Evolutionary conservation across 2,797 vertebrate species (phyloP).

Genomic region (Calcarius lapponicus): DNA sequence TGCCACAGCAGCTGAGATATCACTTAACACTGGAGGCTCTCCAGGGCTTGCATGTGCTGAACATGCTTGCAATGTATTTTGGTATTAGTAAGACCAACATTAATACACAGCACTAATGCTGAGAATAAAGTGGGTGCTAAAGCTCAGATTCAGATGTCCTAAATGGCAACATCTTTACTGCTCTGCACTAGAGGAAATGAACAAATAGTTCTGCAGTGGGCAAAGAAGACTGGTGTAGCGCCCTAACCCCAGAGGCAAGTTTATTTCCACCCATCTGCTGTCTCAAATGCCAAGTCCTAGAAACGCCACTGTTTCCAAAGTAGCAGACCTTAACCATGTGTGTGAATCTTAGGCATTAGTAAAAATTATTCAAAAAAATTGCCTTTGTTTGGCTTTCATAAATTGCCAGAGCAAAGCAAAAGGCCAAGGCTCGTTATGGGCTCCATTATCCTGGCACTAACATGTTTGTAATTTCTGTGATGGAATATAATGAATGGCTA

Average conservation of each 20-base stretch:
- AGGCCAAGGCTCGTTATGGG: background rate
- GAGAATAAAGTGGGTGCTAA: constrained; percentile 14
- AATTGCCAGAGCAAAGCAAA: constrained; percentile 7
- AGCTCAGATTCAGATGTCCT: constrained; percentile 10
- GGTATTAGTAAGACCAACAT: constrained; percentile 18
- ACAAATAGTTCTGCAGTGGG: constrained; percentile 5
- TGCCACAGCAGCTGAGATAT: constrained; percentile 56
- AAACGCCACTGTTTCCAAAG: constrained; percentile 59
- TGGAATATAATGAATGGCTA: background rate
- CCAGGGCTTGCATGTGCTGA: constrained; percentile 14
- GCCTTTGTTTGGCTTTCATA: constrained; percentile 26
- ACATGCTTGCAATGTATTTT: constrained; percentile 28
- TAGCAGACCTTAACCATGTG: constrained; percentile 59
- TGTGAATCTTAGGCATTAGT: constrained; percentile 30
- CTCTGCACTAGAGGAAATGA: background rate
- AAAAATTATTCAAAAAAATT: background rate
- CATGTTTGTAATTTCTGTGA: background rate
- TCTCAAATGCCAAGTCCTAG: constrained; percentile 60
- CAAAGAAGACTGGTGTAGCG: background rate
- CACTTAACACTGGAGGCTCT: constrained; percentile 54
- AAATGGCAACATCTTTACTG: constrained; percentile 19
- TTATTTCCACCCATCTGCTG: constrained; percentile 65
- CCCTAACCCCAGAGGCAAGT: constrained; percentile 61
- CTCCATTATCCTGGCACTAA: background rate
- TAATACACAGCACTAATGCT: constrained; percentile 1